phyloP scores from a whole-genome alignment of 2,113 vertebrate genomes.

The Ceratotherium simum region DNA sequence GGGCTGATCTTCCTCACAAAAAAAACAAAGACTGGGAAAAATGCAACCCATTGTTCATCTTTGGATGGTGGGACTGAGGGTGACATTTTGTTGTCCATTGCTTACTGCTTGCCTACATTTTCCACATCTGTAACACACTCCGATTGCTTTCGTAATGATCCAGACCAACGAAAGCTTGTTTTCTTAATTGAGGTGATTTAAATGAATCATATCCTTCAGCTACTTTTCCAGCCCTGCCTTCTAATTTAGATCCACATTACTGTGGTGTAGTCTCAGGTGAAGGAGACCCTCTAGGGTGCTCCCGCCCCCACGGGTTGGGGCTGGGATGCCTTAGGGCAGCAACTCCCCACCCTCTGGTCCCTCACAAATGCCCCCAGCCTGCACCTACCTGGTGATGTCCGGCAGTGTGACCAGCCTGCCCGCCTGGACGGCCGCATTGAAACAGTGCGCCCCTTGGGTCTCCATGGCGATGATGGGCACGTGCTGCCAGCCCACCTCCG shows the following conservation, averaged over 20 bases:
- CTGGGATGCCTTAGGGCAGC: background rate
- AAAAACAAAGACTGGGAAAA: background rate
- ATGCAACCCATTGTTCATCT: accelerated
- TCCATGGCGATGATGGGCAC: conserved; percentile 93
- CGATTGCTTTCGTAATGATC: accelerated
- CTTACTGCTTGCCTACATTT: background rate
- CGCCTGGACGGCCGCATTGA: conserved; percentile 89
- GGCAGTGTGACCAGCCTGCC: conserved; percentile 91
- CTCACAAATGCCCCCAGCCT: background rate
- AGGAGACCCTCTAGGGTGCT: background rate
- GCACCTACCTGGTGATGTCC: conserved; percentile 92
- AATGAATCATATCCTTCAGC: accelerated
- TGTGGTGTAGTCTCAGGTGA: no score
- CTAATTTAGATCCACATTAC: accelerated
- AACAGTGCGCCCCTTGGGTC: conserved; percentile 93
- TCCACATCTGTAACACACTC: no score
- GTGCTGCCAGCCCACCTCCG: conserved; percentile 90
- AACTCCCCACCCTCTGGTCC: background rate
- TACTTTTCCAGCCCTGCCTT: background rate
- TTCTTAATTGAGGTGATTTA: no score
- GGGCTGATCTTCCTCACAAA: no score
- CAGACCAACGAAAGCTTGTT: accelerated
- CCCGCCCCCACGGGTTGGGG: background rate
- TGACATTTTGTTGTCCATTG: background rate
- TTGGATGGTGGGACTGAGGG: background rate